Base-by-base conservation (phyloP, 2,113 vertebrate genomes). In the Junco hyemalis region DNA sequence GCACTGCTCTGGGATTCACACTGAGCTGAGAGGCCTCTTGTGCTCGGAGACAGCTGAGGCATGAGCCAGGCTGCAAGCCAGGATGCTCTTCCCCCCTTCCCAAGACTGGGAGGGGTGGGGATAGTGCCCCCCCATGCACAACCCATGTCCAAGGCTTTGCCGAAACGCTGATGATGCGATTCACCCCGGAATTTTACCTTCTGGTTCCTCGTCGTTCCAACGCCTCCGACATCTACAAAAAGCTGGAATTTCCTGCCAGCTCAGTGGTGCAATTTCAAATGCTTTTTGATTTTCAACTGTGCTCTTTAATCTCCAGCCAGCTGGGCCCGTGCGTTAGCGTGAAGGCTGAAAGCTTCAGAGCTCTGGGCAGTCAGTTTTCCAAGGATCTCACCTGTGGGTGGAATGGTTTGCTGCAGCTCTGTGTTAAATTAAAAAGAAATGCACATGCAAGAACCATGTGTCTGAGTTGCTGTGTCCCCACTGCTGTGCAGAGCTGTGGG, bases 191-290 rank as follows among this genome's bases (percentile, higher is more conserved):
- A 42, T 53, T 87, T 91, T 90, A 78, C 95, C 74, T 95, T 71
- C 92, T 94, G 88, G 86, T 94, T 95, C 91, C 91, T 91, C 0
- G 22, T 72, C 0, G 44, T 90, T 95, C 93, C 84, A 92, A 93
- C 53, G 78, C 96, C 96, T 97, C 96, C 88, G 6, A 95, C 95
- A 84, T 93, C 90, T 88, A 91, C 92, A 92, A 83, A 96, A 93
- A 95, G 91, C 95, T 97, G 97, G 96, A 97, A 97, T 97, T 97
- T 97, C 96, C 97, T 97, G 97, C 96, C 95, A 96, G 96, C 78
- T 90, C 92, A 54, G 93, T 88, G 86, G 93, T 91, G 96, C 85
- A 96, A 93, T 96, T 96, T 93, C 86, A 94, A 96, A 95, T 92
- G 88, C 96, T 96, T 95, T 95, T 95, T 91, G 94, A 95, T 96